phyloP scores from a whole-genome alignment of 2,113 vertebrate species.

The Monarcha castaneiventris region DNA sequence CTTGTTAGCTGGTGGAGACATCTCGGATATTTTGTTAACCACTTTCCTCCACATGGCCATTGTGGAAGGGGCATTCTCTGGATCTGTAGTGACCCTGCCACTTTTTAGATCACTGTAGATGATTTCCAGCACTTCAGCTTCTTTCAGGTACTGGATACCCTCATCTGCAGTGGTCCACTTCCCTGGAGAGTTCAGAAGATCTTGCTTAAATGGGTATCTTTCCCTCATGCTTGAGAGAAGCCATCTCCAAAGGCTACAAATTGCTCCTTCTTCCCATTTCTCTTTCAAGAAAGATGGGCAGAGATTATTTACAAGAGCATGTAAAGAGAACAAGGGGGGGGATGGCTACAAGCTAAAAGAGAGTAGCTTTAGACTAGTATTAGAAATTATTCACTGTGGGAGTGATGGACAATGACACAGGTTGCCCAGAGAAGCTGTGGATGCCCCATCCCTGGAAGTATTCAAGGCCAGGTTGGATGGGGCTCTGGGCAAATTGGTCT shows the following conservation, averaged over 20 bases:
- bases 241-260: neutral
- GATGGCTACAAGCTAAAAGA: neutral
- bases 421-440: neutral
- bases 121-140: neutral
- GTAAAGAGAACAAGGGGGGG: neutral
- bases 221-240: neutral
- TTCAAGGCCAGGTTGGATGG: neutral
- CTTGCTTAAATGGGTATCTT: neutral
- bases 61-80: neutral
- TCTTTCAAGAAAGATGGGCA: neutral
- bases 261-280: neutral
- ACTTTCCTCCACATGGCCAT: neutral
- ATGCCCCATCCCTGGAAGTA: neutral
- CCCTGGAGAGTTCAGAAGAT: neutral
- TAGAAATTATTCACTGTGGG: neutral
- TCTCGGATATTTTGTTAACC: neutral
- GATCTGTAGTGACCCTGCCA: neutral
- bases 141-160: neutral
- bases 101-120: neutral
- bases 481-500: neutral
- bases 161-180: neutral
- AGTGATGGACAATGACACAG: neutral
- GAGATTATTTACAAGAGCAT: neutral
- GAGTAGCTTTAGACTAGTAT: neutral
- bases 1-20: neutral